These are phyloP conservation scores for Dipodomys ordii DNA, from an alignment of 2,113 vertebrate species.

Conservation along the genomic window DNA sequence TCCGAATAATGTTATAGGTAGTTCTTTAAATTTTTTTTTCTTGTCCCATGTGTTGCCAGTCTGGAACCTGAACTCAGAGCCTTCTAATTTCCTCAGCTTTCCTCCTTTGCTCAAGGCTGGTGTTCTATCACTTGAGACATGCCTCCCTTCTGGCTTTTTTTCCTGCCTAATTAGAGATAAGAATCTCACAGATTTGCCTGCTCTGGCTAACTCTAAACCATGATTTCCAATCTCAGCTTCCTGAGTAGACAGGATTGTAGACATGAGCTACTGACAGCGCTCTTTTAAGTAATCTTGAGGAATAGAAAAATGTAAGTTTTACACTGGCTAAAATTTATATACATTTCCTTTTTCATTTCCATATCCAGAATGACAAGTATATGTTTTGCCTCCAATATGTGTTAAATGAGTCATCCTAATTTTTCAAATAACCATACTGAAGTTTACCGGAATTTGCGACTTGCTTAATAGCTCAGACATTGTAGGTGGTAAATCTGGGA, in stretches of 20 bases:
- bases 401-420: not conserved
- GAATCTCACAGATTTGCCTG: no score
- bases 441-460: not conserved
- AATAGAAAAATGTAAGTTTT: not conserved
- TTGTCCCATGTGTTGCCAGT: no score
- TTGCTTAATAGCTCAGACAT: not conserved
- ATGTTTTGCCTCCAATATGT: not conserved
- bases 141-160: no score
- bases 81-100: no score
- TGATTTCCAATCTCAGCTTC: no score
- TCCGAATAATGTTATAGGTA: not conserved
- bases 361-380: not conserved
- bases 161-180: no score
- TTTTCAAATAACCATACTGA: constrained; percentile 15
- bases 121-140: no score
- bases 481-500: not conserved
- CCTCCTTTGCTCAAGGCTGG: no score
- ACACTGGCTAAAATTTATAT: no score
- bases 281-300: not conserved
- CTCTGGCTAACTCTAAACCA: no score
- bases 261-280: not conserved
- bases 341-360: not conserved
- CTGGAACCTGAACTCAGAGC: no score
- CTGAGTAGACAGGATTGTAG: no score
- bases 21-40: not conserved